A percentile compares a stretch with the other conserved stretches of the same genome.
phyloP scores from a whole-genome alignment of 2,113 vertebrate species.

The Eulemur macaco region DNA sequence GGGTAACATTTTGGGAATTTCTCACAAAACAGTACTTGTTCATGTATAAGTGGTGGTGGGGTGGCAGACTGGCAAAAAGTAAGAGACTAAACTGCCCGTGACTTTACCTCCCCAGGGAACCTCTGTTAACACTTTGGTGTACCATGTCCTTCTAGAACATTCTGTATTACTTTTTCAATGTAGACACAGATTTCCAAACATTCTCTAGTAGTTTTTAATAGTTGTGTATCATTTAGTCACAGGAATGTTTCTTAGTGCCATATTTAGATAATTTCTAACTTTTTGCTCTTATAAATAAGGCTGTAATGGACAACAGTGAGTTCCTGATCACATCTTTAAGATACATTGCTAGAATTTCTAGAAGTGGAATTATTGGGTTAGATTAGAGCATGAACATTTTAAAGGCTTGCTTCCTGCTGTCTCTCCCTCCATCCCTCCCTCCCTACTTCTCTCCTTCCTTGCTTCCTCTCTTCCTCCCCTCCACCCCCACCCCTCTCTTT shows the following conservation, averaged over 20 bases:
- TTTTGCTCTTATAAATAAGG: conserved; percentile 29
- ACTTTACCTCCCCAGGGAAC: neutral
- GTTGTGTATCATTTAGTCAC: neutral
- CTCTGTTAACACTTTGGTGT: neutral
- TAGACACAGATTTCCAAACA: neutral
- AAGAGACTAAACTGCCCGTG: neutral
- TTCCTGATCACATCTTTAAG: neutral
- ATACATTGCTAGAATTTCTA: neutral
- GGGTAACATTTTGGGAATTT: neutral
- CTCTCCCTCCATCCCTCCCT: neutral
- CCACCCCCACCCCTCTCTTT: neutral
- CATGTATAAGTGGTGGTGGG: neutral
- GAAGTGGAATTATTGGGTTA: neutral
- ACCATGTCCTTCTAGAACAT: neutral
- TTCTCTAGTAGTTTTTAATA: neutral
- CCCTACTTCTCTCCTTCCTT: too few relatives aligned
- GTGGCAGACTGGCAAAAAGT: neutral
- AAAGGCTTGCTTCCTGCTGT: neutral
- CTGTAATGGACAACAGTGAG: neutral
- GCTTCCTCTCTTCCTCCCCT: neutral
- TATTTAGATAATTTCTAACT: neutral
- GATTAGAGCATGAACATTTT: neutral
- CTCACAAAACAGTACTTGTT: neutral
- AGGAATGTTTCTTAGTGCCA: neutral
- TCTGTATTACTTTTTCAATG: neutral